A percentile compares a stretch with the other conserved stretches of the same genome.
phyloP scores from a whole-genome alignment of 1,140 invertebrate species.

The Dendroctonus ponderosae region DNA sequence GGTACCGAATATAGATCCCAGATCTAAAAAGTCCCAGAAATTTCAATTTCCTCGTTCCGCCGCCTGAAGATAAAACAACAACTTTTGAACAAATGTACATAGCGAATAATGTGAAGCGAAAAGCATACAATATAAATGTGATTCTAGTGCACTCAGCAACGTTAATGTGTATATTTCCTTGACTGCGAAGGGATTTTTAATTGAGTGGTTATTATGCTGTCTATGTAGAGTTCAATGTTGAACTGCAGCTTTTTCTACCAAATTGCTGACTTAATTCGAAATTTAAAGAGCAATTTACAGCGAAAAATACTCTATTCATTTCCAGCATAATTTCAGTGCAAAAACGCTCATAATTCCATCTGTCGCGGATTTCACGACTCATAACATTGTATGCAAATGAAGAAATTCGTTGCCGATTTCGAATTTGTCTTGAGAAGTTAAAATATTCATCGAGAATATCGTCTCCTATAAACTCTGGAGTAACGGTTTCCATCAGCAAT shows the following conservation, averaged over 20 bases:
- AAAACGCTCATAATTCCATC: no score
- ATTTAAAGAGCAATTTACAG: no score
- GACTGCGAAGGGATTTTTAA: not conserved
- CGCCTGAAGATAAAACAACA: constrained; percentile 5
- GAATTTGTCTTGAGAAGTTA: not conserved
- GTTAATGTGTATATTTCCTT: not conserved
- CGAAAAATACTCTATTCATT: no score
- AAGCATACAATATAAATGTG: constrained; percentile 4
- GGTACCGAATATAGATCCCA: not conserved
- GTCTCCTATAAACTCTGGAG: constrained; percentile 4
- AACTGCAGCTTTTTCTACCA: no score
- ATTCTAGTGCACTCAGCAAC: constrained; percentile 1
- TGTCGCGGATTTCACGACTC: not conserved
- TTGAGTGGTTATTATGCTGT: not conserved
- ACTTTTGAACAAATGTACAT: constrained; percentile 16
- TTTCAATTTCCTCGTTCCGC: constrained; percentile 9
- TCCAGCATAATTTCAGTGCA: no score
- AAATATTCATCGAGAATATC: constrained; percentile 5
- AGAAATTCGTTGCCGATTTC: not conserved
- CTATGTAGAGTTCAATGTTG: no score
- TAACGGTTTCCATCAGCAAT: constrained; percentile 13
- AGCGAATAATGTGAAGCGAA: constrained; percentile 2
- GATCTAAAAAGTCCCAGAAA: constrained; percentile 1
- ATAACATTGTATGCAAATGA: not conserved
- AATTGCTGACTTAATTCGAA: no score